These are phyloP conservation scores for Gymnocephalus cernua DNA, from an alignment of 2,113 vertebrate species.

Conservation along the genomic window DNA sequence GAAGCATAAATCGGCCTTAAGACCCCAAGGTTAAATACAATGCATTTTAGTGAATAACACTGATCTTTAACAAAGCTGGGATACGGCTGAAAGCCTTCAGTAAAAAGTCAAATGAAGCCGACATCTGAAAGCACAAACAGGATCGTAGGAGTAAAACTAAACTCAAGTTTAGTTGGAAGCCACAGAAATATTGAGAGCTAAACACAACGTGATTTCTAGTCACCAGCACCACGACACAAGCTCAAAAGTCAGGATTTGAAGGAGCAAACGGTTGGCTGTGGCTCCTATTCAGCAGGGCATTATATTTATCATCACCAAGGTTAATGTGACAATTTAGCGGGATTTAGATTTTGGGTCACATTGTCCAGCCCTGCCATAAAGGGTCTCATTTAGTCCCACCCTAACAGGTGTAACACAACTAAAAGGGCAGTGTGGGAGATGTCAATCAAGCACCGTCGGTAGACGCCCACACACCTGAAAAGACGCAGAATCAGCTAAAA, in stretches of 20 bases:
- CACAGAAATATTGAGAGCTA: neutral
- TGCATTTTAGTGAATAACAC: neutral
- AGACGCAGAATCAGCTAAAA: slow-evolving; percentile 29
- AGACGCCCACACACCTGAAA: slow-evolving; percentile 6
- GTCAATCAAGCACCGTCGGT: neutral
- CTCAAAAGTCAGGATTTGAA: neutral
- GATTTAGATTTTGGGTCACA: neutral
- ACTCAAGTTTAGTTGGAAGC: neutral
- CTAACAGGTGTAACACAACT: neutral
- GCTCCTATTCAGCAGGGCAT: neutral
- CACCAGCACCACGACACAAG: neutral
- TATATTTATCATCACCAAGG: neutral
- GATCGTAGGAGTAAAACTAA: neutral
- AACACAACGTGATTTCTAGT: neutral
- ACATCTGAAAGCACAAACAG: neutral
- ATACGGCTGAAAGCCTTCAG: neutral
- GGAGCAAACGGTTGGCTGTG: neutral
- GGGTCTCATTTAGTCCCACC: neutral
- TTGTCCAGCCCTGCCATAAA: neutral
- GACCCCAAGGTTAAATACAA: too few species aligned
- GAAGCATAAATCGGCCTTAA: too few species aligned
- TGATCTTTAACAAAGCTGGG: neutral
- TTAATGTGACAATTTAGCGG: neutral
- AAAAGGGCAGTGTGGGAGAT: neutral
- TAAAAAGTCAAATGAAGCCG: neutral